phyloP scores from a whole-genome alignment of 2,888 invertebrate genomes.

The Rhagium mordax region DNA sequence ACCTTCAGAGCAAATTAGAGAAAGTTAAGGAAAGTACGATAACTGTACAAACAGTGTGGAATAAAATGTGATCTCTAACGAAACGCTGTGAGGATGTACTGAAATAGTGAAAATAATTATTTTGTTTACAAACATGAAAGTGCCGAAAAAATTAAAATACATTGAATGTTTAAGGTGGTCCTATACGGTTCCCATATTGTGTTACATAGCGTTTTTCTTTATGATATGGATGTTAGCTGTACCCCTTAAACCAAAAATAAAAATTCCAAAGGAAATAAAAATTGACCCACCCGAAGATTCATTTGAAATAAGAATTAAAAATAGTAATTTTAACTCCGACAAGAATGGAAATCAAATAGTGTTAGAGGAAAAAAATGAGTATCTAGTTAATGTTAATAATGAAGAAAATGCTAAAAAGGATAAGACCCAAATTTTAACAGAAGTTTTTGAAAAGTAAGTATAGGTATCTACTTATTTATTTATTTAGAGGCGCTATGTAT shows the following conservation, averaged over 20 bases:
- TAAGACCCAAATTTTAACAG: constrained; percentile 64
- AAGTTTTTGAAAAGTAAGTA: constrained; percentile 68
- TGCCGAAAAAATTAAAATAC: constrained; percentile 33
- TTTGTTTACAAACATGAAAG: constrained; percentile 36
- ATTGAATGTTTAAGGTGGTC: constrained; percentile 71
- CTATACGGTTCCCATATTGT: constrained; percentile 72
- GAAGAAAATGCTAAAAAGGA: constrained; percentile 65
- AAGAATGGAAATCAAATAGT: constrained; percentile 68
- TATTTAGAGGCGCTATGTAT: too few species aligned
- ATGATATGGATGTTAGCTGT: constrained; percentile 72
- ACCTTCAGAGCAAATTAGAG: constrained; percentile 20
- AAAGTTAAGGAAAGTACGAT: constrained; percentile 28
- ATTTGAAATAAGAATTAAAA: constrained; percentile 67
- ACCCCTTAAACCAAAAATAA: constrained; percentile 66
- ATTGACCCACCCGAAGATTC: constrained; percentile 60
- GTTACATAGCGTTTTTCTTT: constrained; percentile 73
- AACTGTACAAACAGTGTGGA: not conserved
- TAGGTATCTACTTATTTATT: not conserved
- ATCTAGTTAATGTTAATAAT: constrained; percentile 66
- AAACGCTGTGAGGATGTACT: constrained; percentile 13
- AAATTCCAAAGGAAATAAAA: constrained; percentile 54
- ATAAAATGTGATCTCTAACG: constrained; percentile 19
- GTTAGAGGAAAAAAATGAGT: constrained; percentile 72
- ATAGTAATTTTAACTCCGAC: constrained; percentile 73
- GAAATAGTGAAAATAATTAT: constrained; percentile 17